Evolutionary conservation across 2,888 invertebrate genomes (phyloP), one percentile per base, ranked within the genome.

Genomic region (Drosophila rubida): DNA sequence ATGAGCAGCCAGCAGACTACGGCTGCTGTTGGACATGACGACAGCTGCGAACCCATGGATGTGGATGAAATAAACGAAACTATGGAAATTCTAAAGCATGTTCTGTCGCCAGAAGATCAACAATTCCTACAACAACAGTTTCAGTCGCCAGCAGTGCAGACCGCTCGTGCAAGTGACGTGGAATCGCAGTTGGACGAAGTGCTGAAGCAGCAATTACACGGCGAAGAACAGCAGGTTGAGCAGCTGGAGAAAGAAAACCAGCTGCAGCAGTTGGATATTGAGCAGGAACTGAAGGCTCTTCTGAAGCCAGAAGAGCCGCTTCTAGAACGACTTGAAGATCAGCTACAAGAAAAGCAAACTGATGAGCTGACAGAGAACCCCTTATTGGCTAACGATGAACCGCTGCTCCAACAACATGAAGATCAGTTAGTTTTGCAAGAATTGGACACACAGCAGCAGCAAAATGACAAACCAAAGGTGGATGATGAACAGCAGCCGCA

Each of bases 21-120:
- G 7, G 61, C 61, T 3, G 39, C 55, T 9, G 35, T 22, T 0
- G 67, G 42, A 8, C 69, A 61, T 42, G 68, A 84, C 37, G 53
- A 66, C 4, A 85, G 79, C 37, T 79, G 80, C 51, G 90, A 90
- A 50, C 88, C 90, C 0, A 90, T 90, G 90, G 90, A 90, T 75
- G 78, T 90, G 32, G 90, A 90, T 75, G 89, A 90, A 25, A 70
- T 90, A 39, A 80, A 75, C 58, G 78, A 60, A 7, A 88, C 76
- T 42, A 79, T 80, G 65, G 84, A 89, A 44, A 61, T 83, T 49
- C 41, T 87, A 6, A 80, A 80, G 25, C 69, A 71, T 49, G 70
- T 77, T 0, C 55, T 84, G 0, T 54, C 37, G 7, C 71, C 70
- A 0, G 77, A 80, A 41, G 80, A 83, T 49, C 86, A 71, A 59